Evolutionary conservation across 2,888 invertebrate genomes (phyloP).

Genomic region (Disparrhopalites patrizii): DNA sequence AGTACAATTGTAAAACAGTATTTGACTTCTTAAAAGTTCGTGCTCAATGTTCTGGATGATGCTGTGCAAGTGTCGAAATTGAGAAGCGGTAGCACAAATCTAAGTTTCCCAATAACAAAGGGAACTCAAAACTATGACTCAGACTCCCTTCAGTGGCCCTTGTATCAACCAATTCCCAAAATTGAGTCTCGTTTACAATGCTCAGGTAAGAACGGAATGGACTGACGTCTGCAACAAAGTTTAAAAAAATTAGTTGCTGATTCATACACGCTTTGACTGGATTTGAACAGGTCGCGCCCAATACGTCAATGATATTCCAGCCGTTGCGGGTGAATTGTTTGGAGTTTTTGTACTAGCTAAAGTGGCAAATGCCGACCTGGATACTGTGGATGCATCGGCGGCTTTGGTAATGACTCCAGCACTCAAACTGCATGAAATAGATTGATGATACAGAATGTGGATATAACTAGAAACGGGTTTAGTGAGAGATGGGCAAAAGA

Average conservation of each 20-base stretch:
- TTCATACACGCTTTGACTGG: too few relatives aligned
- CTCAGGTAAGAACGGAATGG: too few relatives aligned
- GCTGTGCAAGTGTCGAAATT: too few relatives aligned
- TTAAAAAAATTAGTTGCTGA: too few relatives aligned
- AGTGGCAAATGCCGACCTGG: slow-evolving; percentile 51
- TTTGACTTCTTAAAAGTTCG: slow-evolving; percentile 68
- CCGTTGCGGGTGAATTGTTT: slow-evolving; percentile 53
- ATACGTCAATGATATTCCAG: slow-evolving; percentile 70
- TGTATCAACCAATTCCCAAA: slow-evolving; percentile 70
- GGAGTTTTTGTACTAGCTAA: slow-evolving; percentile 52
- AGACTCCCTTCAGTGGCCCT: slow-evolving; percentile 65
- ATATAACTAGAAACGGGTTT: too few relatives aligned
- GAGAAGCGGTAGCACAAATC: too few relatives aligned
- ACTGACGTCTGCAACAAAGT: too few relatives aligned
- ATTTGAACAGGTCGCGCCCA: slow-evolving; percentile 63
- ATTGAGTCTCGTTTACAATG: slow-evolving; percentile 65
- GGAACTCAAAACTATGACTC: slow-evolving; percentile 69
- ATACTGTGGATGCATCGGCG: slow-evolving; percentile 50
- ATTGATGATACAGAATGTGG: too few relatives aligned
- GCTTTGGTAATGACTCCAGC: slow-evolving; percentile 52
- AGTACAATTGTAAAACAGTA: slow-evolving; percentile 69
- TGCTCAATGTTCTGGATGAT: slow-evolving; percentile 60
- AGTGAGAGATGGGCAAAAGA: too few relatives aligned
- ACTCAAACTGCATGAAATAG: too few relatives aligned
- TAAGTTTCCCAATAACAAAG: too few relatives aligned